These are phyloP conservation scores for Eleginops maclovinus DNA, from an alignment of 2,113 vertebrate species.

Conservation along the genomic window DNA sequence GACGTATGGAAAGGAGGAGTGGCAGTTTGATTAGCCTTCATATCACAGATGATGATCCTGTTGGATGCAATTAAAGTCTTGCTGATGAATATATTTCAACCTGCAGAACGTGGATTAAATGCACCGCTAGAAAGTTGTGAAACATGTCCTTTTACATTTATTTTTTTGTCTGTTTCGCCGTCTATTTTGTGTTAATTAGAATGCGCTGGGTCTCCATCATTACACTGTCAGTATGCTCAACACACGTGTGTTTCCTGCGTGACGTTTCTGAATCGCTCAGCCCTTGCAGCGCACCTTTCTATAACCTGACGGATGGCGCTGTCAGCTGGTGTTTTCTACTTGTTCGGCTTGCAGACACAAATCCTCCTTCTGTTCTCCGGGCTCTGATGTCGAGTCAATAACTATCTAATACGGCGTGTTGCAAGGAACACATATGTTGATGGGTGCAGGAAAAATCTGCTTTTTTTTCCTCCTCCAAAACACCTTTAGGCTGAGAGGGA, in stretches of 20 bases:
- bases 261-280: background rate
- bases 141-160: too few relatives aligned
- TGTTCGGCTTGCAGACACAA: background rate
- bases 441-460: conserved; percentile 19
- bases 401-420: conserved; percentile 47
- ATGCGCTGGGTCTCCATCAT: conserved; percentile 16
- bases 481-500: conserved; percentile 42
- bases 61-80: background rate
- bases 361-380: conserved; percentile 26
- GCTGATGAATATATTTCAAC: background rate
- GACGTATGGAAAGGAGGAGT: background rate
- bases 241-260: too few relatives aligned
- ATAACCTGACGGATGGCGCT: conserved; percentile 15
- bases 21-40: background rate
- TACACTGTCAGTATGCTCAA: background rate
- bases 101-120: too few relatives aligned
- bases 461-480: background rate
- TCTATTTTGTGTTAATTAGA: conserved; percentile 26
- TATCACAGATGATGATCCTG: background rate
- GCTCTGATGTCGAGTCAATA: conserved; percentile 56
- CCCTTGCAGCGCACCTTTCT: background rate
- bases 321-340: conserved; percentile 7
- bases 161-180: too few relatives aligned
- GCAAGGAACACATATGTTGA: conserved; percentile 30
- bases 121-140: too few relatives aligned